These are phyloP conservation scores for Aspiorhynchus laticeps DNA, from an alignment of 2,113 vertebrate genomes.

Conservation along the genomic window DNA sequence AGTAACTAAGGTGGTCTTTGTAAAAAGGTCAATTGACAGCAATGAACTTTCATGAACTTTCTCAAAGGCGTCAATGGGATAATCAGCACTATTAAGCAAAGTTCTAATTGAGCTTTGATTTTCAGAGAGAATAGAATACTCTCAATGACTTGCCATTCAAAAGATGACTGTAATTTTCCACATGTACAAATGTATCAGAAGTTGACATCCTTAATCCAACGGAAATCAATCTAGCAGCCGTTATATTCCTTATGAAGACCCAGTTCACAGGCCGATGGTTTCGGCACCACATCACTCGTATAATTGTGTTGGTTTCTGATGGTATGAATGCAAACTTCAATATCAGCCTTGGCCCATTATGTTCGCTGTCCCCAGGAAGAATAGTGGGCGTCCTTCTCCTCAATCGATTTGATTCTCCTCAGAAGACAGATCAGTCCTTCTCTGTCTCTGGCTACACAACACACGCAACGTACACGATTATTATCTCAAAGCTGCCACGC, in stretches of 20 bases:
- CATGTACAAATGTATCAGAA: background rate
- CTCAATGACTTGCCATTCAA: constrained; percentile 21
- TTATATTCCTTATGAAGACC: constrained; percentile 38
- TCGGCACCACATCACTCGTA: constrained; percentile 54
- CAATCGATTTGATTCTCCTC: constrained; percentile 61
- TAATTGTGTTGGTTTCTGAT: constrained; percentile 59
- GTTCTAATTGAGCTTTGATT: constrained; percentile 33
- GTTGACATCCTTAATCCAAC: constrained; percentile 53
- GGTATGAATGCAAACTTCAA: constrained; percentile 58
- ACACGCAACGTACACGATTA: constrained; percentile 3
- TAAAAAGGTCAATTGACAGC: background rate
- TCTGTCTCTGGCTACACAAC: background rate
- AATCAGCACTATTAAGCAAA: constrained; percentile 29
- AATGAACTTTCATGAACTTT: background rate
- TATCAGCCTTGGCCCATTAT: constrained; percentile 49
- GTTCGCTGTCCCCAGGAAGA: constrained; percentile 51
- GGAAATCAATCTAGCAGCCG: constrained; percentile 68
- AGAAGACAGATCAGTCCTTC: constrained; percentile 27
- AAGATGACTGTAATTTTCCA: constrained; percentile 18
- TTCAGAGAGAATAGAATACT: background rate
- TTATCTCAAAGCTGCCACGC: constrained; percentile 25
- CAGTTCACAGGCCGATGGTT: constrained; percentile 48
- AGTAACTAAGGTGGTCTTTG: too few relatives aligned
- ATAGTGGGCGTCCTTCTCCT: constrained; percentile 42
- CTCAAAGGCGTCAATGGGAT: background rate